Conservation (phyloP, 2,113 vertebrate species). For the Felis chaus region DNA sequence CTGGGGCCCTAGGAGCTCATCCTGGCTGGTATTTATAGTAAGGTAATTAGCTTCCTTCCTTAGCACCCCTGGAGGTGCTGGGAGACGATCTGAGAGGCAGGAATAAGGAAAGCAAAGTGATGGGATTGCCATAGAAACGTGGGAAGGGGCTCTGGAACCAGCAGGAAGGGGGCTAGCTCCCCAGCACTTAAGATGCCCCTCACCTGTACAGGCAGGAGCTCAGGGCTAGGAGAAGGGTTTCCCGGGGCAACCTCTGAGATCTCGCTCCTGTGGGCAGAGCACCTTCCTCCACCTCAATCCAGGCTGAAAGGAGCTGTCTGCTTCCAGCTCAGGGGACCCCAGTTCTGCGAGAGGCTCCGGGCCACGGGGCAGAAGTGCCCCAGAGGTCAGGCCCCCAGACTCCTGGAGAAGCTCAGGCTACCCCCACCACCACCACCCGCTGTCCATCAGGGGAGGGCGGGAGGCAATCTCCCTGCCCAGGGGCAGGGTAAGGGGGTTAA, state of each 20-base stretch:
- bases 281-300: neutral
- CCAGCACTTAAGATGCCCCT: neutral
- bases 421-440: too few relatives aligned
- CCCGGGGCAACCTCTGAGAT: neutral
- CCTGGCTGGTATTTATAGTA: conserved; percentile 69
- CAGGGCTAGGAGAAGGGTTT: neutral
- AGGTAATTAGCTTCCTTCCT: conserved; percentile 61
- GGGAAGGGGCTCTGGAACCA: neutral
- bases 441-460: neutral
- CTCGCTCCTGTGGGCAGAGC: neutral
- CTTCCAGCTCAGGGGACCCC: neutral
- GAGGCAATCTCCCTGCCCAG: neutral
- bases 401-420: neutral
- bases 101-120: conserved; percentile 20
- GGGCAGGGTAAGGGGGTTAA: neutral
- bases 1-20: conserved; percentile 32
- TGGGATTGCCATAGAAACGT: conserved; percentile 12
- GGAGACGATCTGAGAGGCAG: conserved; percentile 35
- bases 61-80: conserved; percentile 46
- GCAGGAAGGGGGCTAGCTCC: neutral
- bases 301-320: neutral
- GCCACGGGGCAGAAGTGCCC: neutral
- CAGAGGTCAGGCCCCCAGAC: neutral
- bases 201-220: neutral
- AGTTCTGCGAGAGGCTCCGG: neutral